Evolutionary conservation across 2,888 invertebrate genomes (phyloP).

Genomic region (Apamea sordens): DNA sequence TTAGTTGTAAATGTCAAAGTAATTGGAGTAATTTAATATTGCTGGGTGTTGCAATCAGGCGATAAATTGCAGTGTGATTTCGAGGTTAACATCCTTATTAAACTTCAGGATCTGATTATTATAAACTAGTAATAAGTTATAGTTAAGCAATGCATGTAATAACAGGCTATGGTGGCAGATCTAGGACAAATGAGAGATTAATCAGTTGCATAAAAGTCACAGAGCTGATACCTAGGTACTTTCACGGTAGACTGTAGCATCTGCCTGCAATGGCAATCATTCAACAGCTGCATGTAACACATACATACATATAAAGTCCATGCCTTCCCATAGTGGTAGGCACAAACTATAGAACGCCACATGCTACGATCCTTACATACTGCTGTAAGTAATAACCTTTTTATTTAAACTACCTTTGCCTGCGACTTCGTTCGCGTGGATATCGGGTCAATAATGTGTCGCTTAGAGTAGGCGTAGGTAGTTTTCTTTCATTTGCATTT

Average conservation of each 20-base stretch:
- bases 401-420: too few relatives aligned
- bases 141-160: constrained; percentile 37
- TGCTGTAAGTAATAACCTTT: background rate
- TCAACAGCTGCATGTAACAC: background rate
- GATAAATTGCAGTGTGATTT: constrained; percentile 48
- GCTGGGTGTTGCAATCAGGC: constrained; percentile 36
- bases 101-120: constrained; percentile 55
- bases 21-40: constrained; percentile 44
- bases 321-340: background rate
- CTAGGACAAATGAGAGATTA: constrained; percentile 19
- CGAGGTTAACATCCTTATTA: constrained; percentile 56
- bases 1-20: constrained; percentile 21
- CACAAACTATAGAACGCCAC: background rate
- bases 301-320: background rate
- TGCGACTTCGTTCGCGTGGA: too few relatives aligned
- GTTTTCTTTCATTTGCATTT: too few relatives aligned
- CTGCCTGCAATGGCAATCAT: background rate
- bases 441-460: too few relatives aligned
- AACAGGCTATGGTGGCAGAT: constrained; percentile 18
- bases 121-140: constrained; percentile 41
- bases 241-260: background rate
- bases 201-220: background rate
- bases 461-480: too few relatives aligned
- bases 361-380: background rate
- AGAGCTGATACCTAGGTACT: background rate